phyloP scores from a whole-genome alignment of 2,113 vertebrate genomes.

The human region GRCh38 chr15:91245001-91245500 shows the following conservation, averaged over 20 bases:
- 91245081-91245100: background rate
- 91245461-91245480: background rate
- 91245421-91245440: background rate
- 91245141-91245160: background rate
- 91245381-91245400: background rate
- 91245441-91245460: background rate
- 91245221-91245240: background rate
- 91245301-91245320: background rate
- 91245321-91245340: background rate
- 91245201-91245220: background rate
- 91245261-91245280: background rate
- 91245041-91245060: background rate
- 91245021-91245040: background rate
- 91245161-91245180: background rate
- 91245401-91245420: background rate
- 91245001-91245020: conserved; percentile 6
- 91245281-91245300: background rate
- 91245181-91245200: background rate
- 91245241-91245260: background rate
- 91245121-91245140: background rate
- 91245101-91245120: background rate
- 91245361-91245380: background rate
- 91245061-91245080: background rate
- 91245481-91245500: background rate
- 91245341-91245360: background rate